Conservation (phyloP, 2,113 vertebrate genomes). For the Cryptomyrus ogoouensis region DNA sequence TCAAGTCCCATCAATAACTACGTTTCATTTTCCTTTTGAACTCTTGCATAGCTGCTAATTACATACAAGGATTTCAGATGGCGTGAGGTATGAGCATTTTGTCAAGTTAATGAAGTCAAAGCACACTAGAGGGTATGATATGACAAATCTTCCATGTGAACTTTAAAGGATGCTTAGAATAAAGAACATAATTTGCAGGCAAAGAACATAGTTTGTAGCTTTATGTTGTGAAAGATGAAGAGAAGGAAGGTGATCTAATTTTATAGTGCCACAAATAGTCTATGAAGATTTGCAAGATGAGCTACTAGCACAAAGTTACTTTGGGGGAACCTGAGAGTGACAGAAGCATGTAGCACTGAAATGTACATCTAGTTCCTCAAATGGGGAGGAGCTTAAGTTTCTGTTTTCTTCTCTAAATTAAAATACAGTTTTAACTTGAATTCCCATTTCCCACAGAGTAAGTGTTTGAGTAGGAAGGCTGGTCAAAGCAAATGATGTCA, state of each 20-base stretch:
- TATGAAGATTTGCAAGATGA: background rate
- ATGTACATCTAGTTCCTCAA: background rate
- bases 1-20: background rate
- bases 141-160: background rate
- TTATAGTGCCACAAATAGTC: background rate
- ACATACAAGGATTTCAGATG: background rate
- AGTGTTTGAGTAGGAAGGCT: background rate
- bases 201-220: background rate
- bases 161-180: background rate
- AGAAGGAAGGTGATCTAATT: background rate
- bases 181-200: background rate
- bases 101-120: background rate
- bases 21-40: background rate
- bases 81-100: background rate
- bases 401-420: background rate
- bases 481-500: background rate
- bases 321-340: background rate
- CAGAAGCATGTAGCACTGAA: background rate
- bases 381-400: background rate
- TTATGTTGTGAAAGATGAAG: background rate
- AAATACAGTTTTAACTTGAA: background rate
- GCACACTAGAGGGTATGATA: background rate
- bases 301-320: background rate
- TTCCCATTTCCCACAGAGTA: background rate
- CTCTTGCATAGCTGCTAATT: background rate